Base-by-base conservation (phyloP, 1,140 invertebrate species). In the Drosophila bocki region DNA sequence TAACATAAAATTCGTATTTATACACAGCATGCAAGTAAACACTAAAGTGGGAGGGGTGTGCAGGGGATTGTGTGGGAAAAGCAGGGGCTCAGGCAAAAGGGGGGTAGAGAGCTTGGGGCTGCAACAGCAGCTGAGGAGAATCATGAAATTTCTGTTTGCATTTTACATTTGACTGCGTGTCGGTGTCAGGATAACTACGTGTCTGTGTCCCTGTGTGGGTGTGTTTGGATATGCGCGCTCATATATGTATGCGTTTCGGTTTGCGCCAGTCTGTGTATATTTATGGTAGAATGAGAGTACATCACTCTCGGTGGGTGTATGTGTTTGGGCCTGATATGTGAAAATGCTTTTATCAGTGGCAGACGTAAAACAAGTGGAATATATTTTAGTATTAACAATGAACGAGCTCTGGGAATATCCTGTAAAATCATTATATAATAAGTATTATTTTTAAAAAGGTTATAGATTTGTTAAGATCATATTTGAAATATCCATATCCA, bases 1-100 rank as follows among this genome's bases (percentile, higher is more conserved):
- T 88, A 88, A 88, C 85, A 88, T 88, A 88, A 88, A 90, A 88
- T 82, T 88, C 84, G 85, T 88, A 84, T 88, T 88, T 88, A 84
- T 88, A 81, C 84, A 88, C 77, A 84, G 85, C 85, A 88, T 88
- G 82, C 84, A 74, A 82, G 83, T 79, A 87, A 82, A 82, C 79
- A 87, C 69, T 29, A 47, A 42, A 41, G 13, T n/a, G 22, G 19
- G 32, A 22, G 37, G 26, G 7, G 54, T 6, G 19, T 15, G 13
- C 19, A n/a, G 51, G 26, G 53, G 22, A 7, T n/a, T 39, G n/a
- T 32, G 67, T 32, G 39, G 26, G 26, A 29, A 41, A 26, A 9
- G 57, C 39, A 22, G 44, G 15, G 32, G 7, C 44, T 29, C 33
- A 3, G 45, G 29, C 33, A 33, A 9, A 9, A 22, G 32, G 6